Conservation (phyloP, 2,113 vertebrate species). For the Oreochromis tanganicae region DNA sequence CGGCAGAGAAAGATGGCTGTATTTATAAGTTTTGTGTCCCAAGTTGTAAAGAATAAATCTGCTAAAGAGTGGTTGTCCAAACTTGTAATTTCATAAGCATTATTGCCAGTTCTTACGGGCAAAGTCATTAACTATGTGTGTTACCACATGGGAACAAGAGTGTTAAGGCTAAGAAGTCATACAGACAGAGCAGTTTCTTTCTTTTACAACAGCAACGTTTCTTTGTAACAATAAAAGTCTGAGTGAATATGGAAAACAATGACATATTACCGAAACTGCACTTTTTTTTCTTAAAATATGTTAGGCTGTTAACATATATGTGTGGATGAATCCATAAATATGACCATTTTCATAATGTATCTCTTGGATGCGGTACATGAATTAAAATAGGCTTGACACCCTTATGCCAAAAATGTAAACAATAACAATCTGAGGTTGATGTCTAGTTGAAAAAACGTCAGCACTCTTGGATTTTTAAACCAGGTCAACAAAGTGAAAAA, state of each 20-base stretch:
- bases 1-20: background rate
- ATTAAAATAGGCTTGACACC: background rate
- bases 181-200: background rate
- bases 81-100: background rate
- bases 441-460: background rate
- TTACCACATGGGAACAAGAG: background rate
- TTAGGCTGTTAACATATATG: background rate
- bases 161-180: background rate
- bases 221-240: background rate
- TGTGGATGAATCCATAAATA: background rate
- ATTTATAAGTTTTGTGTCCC: background rate
- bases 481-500: background rate
- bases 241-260: background rate
- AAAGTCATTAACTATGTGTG: background rate
- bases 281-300: background rate
- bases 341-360: background rate
- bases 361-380: background rate
- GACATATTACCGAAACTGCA: accelerated
- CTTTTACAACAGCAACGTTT: background rate
- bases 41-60: background rate
- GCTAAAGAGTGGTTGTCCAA: background rate
- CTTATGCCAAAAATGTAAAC: background rate
- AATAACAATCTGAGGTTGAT: background rate
- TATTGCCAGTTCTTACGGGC: background rate
- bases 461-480: background rate